These are phyloP conservation scores for Euura saliciscinereae DNA, from an alignment of 1,140 invertebrate species.

Conservation along the genomic window DNA sequence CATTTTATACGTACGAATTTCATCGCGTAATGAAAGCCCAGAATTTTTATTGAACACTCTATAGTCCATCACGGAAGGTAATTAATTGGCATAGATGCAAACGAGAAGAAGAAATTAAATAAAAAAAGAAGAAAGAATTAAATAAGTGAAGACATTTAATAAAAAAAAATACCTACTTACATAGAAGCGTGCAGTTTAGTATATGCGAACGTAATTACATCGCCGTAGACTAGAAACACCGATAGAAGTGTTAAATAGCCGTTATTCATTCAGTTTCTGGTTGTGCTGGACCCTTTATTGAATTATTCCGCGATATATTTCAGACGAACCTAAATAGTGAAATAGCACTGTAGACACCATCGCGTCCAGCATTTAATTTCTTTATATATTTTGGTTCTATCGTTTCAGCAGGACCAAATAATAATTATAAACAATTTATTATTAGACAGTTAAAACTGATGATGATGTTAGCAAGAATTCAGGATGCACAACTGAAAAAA, in stretches of 20 bases:
- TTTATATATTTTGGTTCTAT: conserved; percentile 31
- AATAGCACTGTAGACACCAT: background rate
- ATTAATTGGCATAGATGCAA: background rate
- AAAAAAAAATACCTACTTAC: background rate
- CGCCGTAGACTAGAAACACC: background rate
- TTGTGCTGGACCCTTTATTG: background rate
- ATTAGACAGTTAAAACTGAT: conserved; percentile 34
- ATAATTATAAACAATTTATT: conserved; percentile 36
- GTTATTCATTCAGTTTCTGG: background rate
- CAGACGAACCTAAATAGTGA: no score
- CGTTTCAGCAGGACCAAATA: conserved; percentile 39
- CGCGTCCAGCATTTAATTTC: background rate
- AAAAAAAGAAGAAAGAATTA: no score
- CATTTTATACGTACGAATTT: background rate
- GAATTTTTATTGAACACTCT: background rate
- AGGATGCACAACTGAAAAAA: background rate
- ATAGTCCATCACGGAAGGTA: background rate
- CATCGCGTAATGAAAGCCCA: background rate
- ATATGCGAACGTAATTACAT: background rate
- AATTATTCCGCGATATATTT: no score
- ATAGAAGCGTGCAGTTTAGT: background rate
- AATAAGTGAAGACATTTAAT: no score
- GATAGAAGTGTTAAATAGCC: background rate
- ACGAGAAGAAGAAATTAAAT: no score
- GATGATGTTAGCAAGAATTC: background rate